These are phyloP conservation scores for Echiichthys vipera DNA, from an alignment of 2,797 vertebrate genomes.

Conservation along the genomic window DNA sequence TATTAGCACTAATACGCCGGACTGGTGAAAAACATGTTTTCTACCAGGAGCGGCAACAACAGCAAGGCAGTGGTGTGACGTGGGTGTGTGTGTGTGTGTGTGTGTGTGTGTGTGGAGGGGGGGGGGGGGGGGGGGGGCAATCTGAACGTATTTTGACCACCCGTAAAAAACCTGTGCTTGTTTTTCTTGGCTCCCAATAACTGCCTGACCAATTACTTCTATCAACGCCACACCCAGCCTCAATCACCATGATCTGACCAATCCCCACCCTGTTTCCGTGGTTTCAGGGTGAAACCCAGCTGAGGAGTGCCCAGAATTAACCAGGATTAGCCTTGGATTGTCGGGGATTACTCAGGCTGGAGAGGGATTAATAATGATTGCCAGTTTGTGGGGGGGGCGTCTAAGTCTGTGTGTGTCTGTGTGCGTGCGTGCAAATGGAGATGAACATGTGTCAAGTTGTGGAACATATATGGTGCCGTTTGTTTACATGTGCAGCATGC, in stretches of 20 bases:
- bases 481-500: constrained; percentile 24
- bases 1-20: constrained; percentile 7
- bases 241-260: constrained; percentile 75
- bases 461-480: constrained; percentile 33
- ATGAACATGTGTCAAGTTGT: constrained; percentile 47
- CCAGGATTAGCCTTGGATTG: constrained; percentile 84
- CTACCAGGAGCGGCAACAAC: constrained; percentile 10
- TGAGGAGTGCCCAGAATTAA: constrained; percentile 84
- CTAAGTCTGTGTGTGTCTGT: not conserved
- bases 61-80: constrained; percentile 34
- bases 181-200: constrained; percentile 70
- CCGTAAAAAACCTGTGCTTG: constrained; percentile 73
- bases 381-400: constrained; percentile 74
- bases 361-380: constrained; percentile 84
- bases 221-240: constrained; percentile 62
- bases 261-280: constrained; percentile 79
- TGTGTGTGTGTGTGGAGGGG: no score
- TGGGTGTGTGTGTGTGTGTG: no score
- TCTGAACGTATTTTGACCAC: constrained; percentile 60
- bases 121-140: constrained; percentile 67
- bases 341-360: constrained; percentile 83
- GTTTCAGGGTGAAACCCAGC: constrained; percentile 80
- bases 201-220: constrained; percentile 69
- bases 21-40: constrained; percentile 77
- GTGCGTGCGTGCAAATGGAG: constrained; percentile 14